These are phyloP conservation scores for Coptodon rendalli DNA, from an alignment of 2,113 vertebrate species.

Conservation along the genomic window DNA sequence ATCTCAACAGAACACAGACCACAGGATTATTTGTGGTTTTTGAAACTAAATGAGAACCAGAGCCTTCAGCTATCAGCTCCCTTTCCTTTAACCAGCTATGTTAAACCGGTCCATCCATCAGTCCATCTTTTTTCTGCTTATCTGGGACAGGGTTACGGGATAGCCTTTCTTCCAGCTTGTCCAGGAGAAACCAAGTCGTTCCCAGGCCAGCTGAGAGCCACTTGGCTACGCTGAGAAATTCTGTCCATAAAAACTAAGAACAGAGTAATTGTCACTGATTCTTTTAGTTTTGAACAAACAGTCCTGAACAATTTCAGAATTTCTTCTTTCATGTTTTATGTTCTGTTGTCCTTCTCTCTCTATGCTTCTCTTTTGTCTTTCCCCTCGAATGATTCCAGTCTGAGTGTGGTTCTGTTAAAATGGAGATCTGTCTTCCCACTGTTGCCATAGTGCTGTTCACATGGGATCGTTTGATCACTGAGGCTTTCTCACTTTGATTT, in stretches of 20 bases:
- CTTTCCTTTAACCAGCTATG: background rate
- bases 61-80: background rate
- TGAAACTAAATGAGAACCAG: background rate
- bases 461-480: background rate
- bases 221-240: rapidly evolving
- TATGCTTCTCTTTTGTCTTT: background rate
- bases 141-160: background rate
- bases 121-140: background rate
- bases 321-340: background rate
- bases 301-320: rapidly evolving
- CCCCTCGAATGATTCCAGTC: rapidly evolving
- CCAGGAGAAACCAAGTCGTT: rapidly evolving
- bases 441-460: background rate
- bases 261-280: rapidly evolving
- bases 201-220: rapidly evolving
- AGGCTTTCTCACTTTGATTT: background rate
- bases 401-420: background rate
- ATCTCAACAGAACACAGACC: background rate
- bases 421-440: background rate
- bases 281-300: background rate
- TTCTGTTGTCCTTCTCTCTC: background rate
- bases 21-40: background rate
- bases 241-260: background rate
- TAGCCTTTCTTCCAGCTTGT: background rate
- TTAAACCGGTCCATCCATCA: rapidly evolving